A percentile compares a stretch with the other conserved stretches of the same genome.
Conservation (phyloP, 2,113 vertebrate species). For the Corapipo altera region DNA sequence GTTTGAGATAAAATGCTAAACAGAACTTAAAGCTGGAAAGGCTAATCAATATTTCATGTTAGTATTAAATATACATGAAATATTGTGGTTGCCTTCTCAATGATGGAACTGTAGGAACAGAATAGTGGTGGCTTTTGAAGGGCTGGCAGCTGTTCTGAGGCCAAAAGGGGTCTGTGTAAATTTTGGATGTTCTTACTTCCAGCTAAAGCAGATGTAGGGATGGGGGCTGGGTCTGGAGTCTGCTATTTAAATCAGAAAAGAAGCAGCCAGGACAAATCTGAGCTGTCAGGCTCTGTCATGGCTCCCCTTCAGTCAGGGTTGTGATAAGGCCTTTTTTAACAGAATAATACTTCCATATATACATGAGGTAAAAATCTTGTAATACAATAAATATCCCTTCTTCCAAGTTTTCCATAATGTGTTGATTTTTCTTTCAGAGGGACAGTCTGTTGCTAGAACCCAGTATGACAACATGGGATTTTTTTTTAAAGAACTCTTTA, state of each 20-base stretch:
- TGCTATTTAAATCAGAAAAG: neutral
- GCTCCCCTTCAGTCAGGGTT: neutral
- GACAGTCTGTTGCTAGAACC: neutral
- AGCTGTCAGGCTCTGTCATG: neutral
- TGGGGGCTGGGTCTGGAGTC: neutral
- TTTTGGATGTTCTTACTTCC: neutral
- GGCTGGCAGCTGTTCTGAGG: neutral
- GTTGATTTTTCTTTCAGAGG: neutral
- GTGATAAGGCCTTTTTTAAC: neutral
- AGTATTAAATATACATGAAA: neutral
- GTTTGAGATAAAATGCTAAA: neutral
- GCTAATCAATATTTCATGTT: neutral
- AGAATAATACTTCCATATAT: neutral
- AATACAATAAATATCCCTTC: neutral
- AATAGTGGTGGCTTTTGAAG: neutral
- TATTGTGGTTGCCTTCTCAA: neutral
- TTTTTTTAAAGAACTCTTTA: neutral
- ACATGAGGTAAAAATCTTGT: neutral
- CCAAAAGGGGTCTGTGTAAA: neutral
- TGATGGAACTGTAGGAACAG: neutral
- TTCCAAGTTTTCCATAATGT: neutral
- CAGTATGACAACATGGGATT: rapidly evolving
- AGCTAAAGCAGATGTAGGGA: neutral
- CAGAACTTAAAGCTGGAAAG: neutral
- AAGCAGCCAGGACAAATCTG: neutral